Percentiles rank a stretch among this genome's conserved stretches.
These are phyloP conservation scores for Lymantria monacha DNA, from an alignment of 2,888 invertebrate genomes.

Conservation along the genomic window DNA sequence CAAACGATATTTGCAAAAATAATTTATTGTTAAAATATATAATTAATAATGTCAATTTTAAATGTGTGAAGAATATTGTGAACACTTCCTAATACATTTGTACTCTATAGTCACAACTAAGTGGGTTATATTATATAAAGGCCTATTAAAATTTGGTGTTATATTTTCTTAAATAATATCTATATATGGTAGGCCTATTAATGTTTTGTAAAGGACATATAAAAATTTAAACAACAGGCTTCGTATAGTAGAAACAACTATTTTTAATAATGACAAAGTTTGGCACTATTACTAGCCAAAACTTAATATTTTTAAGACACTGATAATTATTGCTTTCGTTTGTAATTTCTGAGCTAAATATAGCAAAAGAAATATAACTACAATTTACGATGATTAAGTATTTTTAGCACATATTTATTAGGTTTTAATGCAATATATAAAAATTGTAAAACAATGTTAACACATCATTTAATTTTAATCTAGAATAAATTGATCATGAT, in stretches of 20 bases:
- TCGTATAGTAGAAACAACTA: constrained; percentile 16
- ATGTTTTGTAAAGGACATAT: constrained; percentile 26
- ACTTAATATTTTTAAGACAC: constrained; percentile 20
- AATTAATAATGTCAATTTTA: background rate
- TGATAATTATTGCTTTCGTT: constrained; percentile 32
- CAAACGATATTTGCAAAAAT: background rate
- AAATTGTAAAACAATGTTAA: constrained; percentile 31
- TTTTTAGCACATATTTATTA: constrained; percentile 2
- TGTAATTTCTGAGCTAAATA: constrained; percentile 21
- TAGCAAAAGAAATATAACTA: constrained; percentile 20
- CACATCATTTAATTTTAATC: constrained; percentile 24
- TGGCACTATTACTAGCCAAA: constrained; percentile 29
- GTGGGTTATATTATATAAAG: constrained; percentile 37
- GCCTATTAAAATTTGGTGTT: constrained; percentile 35
- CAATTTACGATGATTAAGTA: too few species aligned
- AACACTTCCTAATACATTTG: constrained; percentile 57
- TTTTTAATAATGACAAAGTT: constrained; percentile 20
- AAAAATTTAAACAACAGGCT: constrained; percentile 23
- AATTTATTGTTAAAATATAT: constrained; percentile 11
- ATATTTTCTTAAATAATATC: constrained; percentile 21
- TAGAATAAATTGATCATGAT: constrained; percentile 50
- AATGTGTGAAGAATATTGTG: constrained; percentile 16
- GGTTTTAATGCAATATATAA: constrained; percentile 16
- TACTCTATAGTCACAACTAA: constrained; percentile 72
- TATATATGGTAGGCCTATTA: constrained; percentile 24